Evolutionary conservation across 2,797 vertebrate genomes (phyloP).

Genomic region (Enteromius fasciolatus): DNA sequence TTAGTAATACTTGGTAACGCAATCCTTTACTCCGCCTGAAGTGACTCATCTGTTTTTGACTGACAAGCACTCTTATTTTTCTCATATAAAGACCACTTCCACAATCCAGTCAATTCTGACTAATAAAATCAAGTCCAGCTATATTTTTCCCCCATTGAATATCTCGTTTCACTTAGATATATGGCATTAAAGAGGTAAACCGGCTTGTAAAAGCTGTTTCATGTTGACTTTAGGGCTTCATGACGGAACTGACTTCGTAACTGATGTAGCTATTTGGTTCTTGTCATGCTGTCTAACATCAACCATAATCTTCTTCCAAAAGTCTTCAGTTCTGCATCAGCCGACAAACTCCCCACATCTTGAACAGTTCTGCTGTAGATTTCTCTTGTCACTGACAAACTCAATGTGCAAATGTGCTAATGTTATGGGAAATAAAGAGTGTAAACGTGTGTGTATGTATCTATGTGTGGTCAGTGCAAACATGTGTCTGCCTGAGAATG

Average conservation of each 20-base stretch:
- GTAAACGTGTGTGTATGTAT: slow-evolving; percentile 38
- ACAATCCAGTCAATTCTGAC: not conserved
- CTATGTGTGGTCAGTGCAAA: slow-evolving; percentile 34
- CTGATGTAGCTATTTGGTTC: slow-evolving; percentile 24
- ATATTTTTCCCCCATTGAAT: not conserved
- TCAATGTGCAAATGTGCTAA: slow-evolving; percentile 8
- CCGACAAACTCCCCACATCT: slow-evolving; percentile 2
- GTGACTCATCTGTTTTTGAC: not conserved
- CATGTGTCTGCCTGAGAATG: slow-evolving; percentile 38
- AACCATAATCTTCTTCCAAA: slow-evolving; percentile 16
- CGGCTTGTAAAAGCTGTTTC: slow-evolving; percentile 4
- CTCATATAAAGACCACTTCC: not conserved
- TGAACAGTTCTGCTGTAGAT: slow-evolving; percentile 1
- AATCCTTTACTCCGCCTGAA: not conserved
- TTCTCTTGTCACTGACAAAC: not conserved
- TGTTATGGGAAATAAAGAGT: slow-evolving; percentile 12
- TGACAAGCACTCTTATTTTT: slow-evolving; percentile 2
- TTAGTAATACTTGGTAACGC: not conserved
- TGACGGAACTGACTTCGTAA: not conserved
- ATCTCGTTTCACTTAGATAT: not conserved
- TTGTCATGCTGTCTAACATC: slow-evolving; percentile 4
- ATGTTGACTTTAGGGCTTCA: slow-evolving; percentile 2
- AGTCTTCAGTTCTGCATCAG: slow-evolving; percentile 6
- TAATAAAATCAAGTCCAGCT: not conserved
- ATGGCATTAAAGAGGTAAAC: not conserved